Evolutionary conservation across 2,888 invertebrate species (phyloP).

Genomic region (Hipparchia sbordonii): DNA sequence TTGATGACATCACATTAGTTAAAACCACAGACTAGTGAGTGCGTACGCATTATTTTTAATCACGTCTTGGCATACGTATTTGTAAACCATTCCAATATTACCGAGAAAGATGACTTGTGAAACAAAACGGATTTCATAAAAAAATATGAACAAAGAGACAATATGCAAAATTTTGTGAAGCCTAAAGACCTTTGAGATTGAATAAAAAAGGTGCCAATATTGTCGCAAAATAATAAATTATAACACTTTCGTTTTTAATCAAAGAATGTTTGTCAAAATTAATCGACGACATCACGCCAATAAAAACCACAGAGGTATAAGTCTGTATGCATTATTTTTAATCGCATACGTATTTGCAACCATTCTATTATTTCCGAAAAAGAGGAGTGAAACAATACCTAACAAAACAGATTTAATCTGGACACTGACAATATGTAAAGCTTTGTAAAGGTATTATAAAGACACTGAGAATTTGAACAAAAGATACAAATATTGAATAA

Average conservation of each 20-base stretch:
- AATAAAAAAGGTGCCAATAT: slow-evolving; percentile 15
- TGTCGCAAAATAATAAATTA: slow-evolving; percentile 13
- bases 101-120: slow-evolving; percentile 19
- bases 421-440: no score
- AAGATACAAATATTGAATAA: no score
- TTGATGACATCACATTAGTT: slow-evolving; percentile 58
- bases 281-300: no score
- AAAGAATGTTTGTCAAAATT: no score
- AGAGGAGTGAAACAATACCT: no score
- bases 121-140: slow-evolving; percentile 12
- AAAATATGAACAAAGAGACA: not conserved
- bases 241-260: not conserved
- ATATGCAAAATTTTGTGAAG: slow-evolving; percentile 8
- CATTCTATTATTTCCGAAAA: no score
- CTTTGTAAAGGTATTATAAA: no score
- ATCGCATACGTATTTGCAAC: no score
- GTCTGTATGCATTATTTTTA: no score
- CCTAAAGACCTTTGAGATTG: slow-evolving; percentile 11
- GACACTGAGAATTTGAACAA: no score
- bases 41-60: slow-evolving; percentile 29
- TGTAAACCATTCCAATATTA: slow-evolving; percentile 27
- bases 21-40: slow-evolving; percentile 42
- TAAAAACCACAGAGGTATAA: no score
- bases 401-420: no score
- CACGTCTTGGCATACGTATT: slow-evolving; percentile 18